Base-by-base conservation (phyloP, 2,113 vertebrate species). In the Periophthalmodon schlosseri region DNA sequence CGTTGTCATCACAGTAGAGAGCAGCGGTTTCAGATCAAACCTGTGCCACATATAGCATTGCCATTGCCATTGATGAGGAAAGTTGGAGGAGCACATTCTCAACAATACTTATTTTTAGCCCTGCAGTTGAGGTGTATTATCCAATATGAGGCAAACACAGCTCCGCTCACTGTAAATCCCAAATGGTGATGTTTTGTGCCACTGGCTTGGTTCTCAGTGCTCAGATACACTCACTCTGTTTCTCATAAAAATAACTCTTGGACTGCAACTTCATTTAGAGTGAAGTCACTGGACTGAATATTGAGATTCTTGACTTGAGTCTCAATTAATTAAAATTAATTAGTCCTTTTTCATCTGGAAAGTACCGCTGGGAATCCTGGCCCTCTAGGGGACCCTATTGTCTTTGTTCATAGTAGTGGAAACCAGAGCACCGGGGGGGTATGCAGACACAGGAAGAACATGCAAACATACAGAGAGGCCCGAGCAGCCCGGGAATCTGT, bases 101-200 rank as follows among this genome's bases (percentile, higher is more conserved):
- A 23, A 58, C 57, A 60, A 60, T 28, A 60, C 24, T 60, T 60
- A 28, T 60, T 60, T 58, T 24, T 23, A 60, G 23, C 57, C 11
- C 56, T 28, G 57, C 57, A 60, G 57, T 60, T 60, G 23, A 28
- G 57, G 23, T 28, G 24, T 8, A 60, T 60, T 60, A 60, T 60
- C 28, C 57, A 60, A 28, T 28, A 34, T 63, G 60, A 33, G 28
- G 60, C 20, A 21, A 58, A 58, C 56, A 58, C 56, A n/a, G 56
- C 24, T n/a, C 54, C 12, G 54, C 54, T 50, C 49, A 57, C 54
- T 21, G 54, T 57, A 63, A 63, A 63, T 63, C 60, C 60, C 24
- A 63, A 34, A 28, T 36, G 33, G 61, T 64, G 33, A 64, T 64
- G 61, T 64, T n/a, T 64, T 20, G 10, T 23, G 20, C 56, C 56